Conservation (phyloP, 2,113 vertebrate genomes). For the Plecotus auritus region DNA sequence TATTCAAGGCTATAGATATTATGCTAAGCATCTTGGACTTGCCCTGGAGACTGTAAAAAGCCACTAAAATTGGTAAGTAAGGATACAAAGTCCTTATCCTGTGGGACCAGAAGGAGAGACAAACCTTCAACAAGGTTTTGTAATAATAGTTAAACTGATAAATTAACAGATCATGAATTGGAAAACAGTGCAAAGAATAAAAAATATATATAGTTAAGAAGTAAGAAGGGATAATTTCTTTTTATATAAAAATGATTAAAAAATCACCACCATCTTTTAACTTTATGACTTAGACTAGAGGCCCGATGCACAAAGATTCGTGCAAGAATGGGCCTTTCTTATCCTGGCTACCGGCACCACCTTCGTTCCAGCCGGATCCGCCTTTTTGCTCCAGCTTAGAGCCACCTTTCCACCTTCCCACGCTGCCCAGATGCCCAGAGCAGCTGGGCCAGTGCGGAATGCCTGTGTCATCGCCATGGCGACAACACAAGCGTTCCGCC, state of each 20-base stretch:
- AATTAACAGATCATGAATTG: neutral
- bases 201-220: neutral
- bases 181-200: neutral
- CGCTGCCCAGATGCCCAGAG: too few relatives aligned
- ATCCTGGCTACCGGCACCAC: too few relatives aligned
- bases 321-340: too few relatives aligned
- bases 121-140: neutral
- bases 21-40: neutral
- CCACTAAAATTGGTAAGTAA: neutral
- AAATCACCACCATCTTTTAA: neutral
- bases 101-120: neutral
- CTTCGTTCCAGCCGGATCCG: too few relatives aligned
- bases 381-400: too few relatives aligned
- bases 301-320: too few relatives aligned
- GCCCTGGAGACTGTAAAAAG: neutral
- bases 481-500: rapidly evolving
- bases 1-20: neutral
- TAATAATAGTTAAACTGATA: neutral
- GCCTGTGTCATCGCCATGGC: too few relatives aligned
- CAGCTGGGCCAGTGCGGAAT: too few relatives aligned
- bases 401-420: too few relatives aligned
- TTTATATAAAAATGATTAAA: neutral
- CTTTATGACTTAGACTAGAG: neutral
- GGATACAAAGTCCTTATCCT: neutral
- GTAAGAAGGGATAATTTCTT: neutral